These are phyloP conservation scores for Holacanthella duospinosa DNA, from an alignment of 2,888 invertebrate species.

Conservation along the genomic window DNA sequence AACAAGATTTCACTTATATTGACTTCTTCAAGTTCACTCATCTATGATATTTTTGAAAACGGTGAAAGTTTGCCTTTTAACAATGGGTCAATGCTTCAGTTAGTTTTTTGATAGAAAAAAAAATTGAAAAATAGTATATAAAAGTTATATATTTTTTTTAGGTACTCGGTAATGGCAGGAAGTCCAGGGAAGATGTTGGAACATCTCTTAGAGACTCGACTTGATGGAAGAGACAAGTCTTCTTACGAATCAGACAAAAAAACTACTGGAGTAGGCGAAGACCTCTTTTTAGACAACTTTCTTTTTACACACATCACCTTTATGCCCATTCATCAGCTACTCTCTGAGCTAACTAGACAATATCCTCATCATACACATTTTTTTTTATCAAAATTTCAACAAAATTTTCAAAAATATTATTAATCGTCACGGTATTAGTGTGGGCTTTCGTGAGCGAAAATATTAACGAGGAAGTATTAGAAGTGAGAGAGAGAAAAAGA, in stretches of 20 bases:
- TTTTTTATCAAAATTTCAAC: neutral
- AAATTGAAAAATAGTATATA: no score
- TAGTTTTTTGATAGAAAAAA: no score
- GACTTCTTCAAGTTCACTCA: no score
- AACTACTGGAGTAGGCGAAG: constrained; percentile 22
- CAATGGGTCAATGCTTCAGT: no score
- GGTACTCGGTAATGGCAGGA: constrained; percentile 78
- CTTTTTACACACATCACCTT: constrained; percentile 71
- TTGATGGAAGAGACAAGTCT: constrained; percentile 50
- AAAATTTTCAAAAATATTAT: neutral
- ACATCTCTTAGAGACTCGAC: constrained; percentile 66
- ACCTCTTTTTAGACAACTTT: constrained; percentile 69
- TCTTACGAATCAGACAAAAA: constrained; percentile 25
- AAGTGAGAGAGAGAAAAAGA: no score
- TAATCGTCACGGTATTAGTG: neutral
- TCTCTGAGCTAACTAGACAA: constrained; percentile 62
- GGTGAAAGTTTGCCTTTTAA: no score
- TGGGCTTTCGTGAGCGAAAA: neutral
- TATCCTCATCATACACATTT: constrained; percentile 53
- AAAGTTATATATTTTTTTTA: constrained; percentile 39
- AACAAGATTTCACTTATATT: no score
- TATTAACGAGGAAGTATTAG: neutral
- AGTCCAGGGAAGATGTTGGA: constrained; percentile 77
- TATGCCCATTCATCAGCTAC: constrained; percentile 63
- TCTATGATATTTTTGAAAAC: no score